Evolutionary conservation across 1,140 invertebrate genomes (phyloP).

Genomic region (Drosophila nasuta): DNA sequence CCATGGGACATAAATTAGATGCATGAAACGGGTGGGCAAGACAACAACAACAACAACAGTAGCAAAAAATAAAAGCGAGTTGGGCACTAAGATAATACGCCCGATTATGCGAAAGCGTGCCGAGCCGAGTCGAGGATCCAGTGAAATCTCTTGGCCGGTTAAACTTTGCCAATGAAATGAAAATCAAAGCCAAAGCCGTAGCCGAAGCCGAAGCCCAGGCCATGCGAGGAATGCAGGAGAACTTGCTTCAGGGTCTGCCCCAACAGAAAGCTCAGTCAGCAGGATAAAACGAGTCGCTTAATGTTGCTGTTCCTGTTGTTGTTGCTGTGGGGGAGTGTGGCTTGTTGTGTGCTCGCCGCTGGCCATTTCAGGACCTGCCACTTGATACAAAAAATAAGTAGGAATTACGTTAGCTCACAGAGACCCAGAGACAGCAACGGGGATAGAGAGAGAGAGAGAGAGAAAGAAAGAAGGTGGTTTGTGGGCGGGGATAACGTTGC

Average conservation of each 20-base stretch:
- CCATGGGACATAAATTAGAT: constrained; percentile 39
- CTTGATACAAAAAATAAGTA: constrained; percentile 55
- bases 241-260: constrained; percentile 1
- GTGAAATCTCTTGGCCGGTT: constrained; percentile 27
- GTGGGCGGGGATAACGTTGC: not conserved
- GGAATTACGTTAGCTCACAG: constrained; percentile 15
- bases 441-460: not conserved
- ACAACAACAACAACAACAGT: no score
- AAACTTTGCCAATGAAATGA: constrained; percentile 31
- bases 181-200: constrained; percentile 25
- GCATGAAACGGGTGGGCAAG: constrained; percentile 8
- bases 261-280: constrained; percentile 69
- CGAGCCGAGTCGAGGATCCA: constrained; percentile 4
- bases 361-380: constrained; percentile 58
- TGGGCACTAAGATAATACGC: constrained; percentile 29
- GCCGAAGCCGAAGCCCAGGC: not conserved
- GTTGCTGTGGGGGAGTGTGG: constrained; percentile 6
- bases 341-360: constrained; percentile 46
- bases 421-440: not conserved
- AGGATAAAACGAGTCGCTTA: constrained; percentile 76
- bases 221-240: not conserved
- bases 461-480: not conserved
- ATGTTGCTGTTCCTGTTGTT: constrained; percentile 50
- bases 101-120: constrained; percentile 49
- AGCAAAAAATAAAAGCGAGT: no score